phyloP scores from a whole-genome alignment of 23 tunicate species.

The Styela plicata region DNA sequence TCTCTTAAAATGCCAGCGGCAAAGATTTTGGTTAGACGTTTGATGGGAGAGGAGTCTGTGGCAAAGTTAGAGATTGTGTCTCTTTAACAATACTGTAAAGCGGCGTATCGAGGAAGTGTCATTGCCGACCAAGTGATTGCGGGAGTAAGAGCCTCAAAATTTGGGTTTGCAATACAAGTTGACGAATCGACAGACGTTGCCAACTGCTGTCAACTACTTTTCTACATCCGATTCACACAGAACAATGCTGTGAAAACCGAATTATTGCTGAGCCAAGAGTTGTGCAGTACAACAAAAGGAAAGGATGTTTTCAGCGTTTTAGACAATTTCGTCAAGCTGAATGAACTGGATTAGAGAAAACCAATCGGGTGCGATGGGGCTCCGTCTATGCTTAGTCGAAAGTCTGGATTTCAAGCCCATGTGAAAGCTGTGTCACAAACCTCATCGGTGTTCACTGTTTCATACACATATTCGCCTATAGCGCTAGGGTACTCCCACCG shows the following conservation, averaged over 20 bases:
- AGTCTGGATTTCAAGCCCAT: no score
- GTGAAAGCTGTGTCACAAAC: no score
- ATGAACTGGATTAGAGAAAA: conserved; percentile 38
- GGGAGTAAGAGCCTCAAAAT: conserved; percentile 32
- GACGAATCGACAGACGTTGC: conserved; percentile 17
- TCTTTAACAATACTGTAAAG: conserved; percentile 39
- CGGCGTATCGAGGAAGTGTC: conserved; percentile 43
- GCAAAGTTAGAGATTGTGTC: conserved; percentile 60
- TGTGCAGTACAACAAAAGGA: conserved; percentile 32
- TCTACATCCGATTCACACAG: conserved; percentile 36
- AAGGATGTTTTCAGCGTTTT: no score
- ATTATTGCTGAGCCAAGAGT: conserved; percentile 12
- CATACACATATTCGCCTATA: conserved; percentile 45
- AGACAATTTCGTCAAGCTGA: conserved; percentile 31
- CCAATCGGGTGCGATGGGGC: conserved; percentile 27
- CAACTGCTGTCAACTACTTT: conserved; percentile 35
- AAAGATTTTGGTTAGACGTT: conserved; percentile 31
- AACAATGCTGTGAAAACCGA: conserved; percentile 29
- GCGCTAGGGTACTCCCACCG: conserved; percentile 53
- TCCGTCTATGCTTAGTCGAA: conserved; percentile 30
- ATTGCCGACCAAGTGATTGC: conserved; percentile 36
- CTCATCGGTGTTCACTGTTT: conserved; percentile 39
- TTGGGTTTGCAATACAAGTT: conserved; percentile 34
- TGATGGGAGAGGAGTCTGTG: conserved; percentile 49
- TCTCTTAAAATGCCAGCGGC: no score